Evolutionary conservation across 2,888 invertebrate genomes (phyloP).

Genomic region (Entomobrya proxima): DNA sequence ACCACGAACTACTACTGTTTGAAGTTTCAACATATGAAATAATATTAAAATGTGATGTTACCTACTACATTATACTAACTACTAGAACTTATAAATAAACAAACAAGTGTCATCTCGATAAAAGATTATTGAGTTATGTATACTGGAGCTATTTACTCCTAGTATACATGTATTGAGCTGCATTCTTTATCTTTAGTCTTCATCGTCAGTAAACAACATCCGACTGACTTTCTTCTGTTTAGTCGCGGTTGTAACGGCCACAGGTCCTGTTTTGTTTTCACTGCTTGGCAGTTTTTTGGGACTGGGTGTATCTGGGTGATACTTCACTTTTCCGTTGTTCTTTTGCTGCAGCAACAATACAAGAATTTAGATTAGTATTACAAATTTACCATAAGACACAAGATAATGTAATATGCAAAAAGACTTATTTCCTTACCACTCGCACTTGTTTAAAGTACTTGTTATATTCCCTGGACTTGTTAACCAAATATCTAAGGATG

Average conservation of each 20-base stretch:
- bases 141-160: too few relatives aligned
- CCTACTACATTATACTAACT: too few relatives aligned
- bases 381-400: not conserved
- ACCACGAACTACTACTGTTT: too few relatives aligned
- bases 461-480: slow-evolving; percentile 47
- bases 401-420: not conserved
- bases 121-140: too few relatives aligned
- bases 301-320: slow-evolving; percentile 48
- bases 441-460: slow-evolving; percentile 58
- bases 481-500: slow-evolving; percentile 44
- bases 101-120: too few relatives aligned
- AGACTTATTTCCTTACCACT: slow-evolving; percentile 31
- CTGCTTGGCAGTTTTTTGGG: slow-evolving; percentile 16
- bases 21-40: too few relatives aligned
- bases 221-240: not conserved
- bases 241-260: not conserved
- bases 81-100: too few relatives aligned
- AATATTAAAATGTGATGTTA: too few relatives aligned
- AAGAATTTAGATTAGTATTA: not conserved
- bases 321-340: slow-evolving; percentile 36
- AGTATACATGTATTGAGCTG: too few relatives aligned
- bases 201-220: slow-evolving; percentile 41
- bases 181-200: too few relatives aligned
- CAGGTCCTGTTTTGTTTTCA: not conserved
- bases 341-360: slow-evolving; percentile 45